phyloP scores from a whole-genome alignment of 2,888 invertebrate species.

The Chymomyza caudatula region DNA sequence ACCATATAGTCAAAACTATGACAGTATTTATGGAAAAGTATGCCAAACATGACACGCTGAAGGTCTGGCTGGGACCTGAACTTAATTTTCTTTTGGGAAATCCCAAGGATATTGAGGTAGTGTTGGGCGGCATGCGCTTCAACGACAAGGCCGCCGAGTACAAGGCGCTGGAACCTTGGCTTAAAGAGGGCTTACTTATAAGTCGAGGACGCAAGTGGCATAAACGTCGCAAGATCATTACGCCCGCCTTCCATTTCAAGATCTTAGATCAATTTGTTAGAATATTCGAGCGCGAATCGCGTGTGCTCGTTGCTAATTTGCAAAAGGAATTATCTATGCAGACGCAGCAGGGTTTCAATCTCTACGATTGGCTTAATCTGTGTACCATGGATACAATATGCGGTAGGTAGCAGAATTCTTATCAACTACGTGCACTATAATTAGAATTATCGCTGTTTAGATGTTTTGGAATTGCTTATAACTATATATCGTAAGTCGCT shows the following conservation, averaged over 20 bases:
- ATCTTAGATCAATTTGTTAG: slow-evolving; percentile 86
- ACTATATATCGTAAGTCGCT: too few species aligned
- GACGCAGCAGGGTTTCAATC: slow-evolving; percentile 80
- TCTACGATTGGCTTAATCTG: slow-evolving; percentile 82
- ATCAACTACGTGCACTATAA: too few species aligned
- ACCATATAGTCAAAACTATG: slow-evolving; percentile 69
- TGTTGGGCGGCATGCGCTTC: slow-evolving; percentile 74
- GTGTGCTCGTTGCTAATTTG: slow-evolving; percentile 81
- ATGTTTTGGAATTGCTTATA: too few species aligned
- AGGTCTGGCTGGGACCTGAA: slow-evolving; percentile 75
- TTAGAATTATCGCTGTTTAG: too few species aligned
- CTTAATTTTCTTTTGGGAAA: slow-evolving; percentile 68
- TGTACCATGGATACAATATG: slow-evolving; percentile 83
- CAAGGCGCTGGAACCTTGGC: slow-evolving; percentile 79
- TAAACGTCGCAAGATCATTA: slow-evolving; percentile 84
- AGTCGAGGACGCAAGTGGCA: slow-evolving; percentile 77
- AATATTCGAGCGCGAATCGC: slow-evolving; percentile 83
- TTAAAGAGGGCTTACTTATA: slow-evolving; percentile 81
- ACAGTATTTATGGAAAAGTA: slow-evolving; percentile 73
- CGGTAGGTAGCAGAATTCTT: slow-evolving; percentile 78
- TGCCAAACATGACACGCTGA: slow-evolving; percentile 51
- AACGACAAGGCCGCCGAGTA: slow-evolving; percentile 81
- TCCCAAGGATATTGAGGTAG: slow-evolving; percentile 68
- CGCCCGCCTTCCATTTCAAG: slow-evolving; percentile 89
- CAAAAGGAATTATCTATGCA: slow-evolving; percentile 79